Conservation (phyloP, 2,888 invertebrate species). For the Rhagonycha lutea region DNA sequence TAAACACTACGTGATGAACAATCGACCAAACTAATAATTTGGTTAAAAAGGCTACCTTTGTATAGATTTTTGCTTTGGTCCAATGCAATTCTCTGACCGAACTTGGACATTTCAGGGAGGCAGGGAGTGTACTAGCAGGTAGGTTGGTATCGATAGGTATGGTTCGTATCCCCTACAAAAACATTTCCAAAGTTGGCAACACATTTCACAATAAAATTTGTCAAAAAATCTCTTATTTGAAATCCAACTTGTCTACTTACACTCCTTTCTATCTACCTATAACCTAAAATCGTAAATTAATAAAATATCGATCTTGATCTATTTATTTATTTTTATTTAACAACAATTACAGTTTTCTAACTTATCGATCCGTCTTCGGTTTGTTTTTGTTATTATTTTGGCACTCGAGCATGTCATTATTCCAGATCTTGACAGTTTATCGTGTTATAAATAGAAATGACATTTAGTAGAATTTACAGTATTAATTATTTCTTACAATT, state of each 20-base stretch:
- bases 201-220: not conserved
- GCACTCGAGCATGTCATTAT: not conserved
- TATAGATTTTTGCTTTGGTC: not conserved
- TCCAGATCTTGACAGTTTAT: not conserved
- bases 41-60: not conserved
- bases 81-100: not conserved
- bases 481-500: constrained; percentile 6
- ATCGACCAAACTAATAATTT: not conserved
- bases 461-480: constrained; percentile 4
- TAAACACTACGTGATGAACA: constrained; percentile 16
- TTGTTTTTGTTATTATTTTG: not conserved
- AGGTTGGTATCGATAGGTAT: not conserved
- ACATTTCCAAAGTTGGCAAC: not conserved
- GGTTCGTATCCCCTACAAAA: not conserved
- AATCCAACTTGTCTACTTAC: not conserved
- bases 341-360: not conserved
- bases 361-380: not conserved
- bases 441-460: constrained; percentile 16
- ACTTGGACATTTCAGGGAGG: not conserved
- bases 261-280: too few species aligned
- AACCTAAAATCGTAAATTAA: not conserved
- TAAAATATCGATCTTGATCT: not conserved
- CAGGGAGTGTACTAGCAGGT: not conserved
- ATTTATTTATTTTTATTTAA: not conserved
- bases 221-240: not conserved